These are phyloP conservation scores for Pollenia amentaria DNA, from an alignment of 2,888 invertebrate genomes.

Conservation along the genomic window DNA sequence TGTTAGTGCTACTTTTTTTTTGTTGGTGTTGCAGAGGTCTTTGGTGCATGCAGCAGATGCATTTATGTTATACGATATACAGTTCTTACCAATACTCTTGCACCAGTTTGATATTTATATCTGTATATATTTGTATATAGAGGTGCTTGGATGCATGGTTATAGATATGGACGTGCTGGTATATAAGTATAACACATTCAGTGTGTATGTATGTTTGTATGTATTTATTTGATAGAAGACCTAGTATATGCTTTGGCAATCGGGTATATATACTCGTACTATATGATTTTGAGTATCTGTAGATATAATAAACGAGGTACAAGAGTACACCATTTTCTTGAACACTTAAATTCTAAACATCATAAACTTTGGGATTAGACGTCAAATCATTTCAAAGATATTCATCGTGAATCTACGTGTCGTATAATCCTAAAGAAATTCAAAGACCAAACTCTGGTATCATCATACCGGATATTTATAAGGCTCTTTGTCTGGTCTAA, in stretches of 20 bases:
- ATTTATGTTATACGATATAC: constrained; percentile 41
- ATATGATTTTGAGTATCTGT: constrained; percentile 37
- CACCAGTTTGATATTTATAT: constrained; percentile 26
- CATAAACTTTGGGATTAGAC: no score
- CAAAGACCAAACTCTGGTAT: no score
- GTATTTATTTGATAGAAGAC: constrained; percentile 21
- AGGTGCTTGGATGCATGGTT: not conserved
- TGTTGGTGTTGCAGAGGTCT: constrained; percentile 20
- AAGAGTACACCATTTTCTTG: constrained; percentile 1
- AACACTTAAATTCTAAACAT: not conserved
- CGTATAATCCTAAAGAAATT: no score
- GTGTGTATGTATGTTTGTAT: not conserved
- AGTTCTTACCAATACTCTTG: constrained; percentile 49
- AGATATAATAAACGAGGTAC: constrained; percentile 20
- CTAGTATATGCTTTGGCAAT: constrained; percentile 19
- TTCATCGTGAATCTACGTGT: no score
- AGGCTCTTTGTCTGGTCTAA: no score
- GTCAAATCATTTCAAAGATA: no score
- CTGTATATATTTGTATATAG: not conserved
- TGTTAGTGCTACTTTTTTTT: constrained; percentile 19
- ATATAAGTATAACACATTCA: not conserved
- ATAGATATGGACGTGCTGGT: constrained; percentile 15
- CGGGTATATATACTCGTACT: constrained; percentile 26
- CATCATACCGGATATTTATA: no score
- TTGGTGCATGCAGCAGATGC: constrained; percentile 66